A percentile compares a stretch with the other conserved stretches of the same genome.
These are phyloP conservation scores for Malthinus flaveolus DNA, from an alignment of 2,888 invertebrate genomes.

Conservation along the genomic window DNA sequence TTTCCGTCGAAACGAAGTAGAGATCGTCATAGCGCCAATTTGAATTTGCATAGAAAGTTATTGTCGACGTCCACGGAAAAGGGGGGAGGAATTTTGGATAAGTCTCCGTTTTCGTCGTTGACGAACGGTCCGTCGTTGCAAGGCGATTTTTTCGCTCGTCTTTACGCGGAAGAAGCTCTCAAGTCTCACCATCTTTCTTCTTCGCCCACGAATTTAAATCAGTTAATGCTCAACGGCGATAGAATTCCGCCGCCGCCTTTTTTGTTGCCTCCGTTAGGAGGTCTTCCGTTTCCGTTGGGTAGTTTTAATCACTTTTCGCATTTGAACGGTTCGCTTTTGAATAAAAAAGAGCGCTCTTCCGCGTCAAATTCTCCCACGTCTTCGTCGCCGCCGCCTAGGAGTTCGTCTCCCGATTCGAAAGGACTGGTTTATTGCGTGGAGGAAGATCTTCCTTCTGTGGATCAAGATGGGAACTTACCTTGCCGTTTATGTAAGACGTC, in stretches of 20 bases:
- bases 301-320: slow-evolving; percentile 52
- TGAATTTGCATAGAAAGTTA: slow-evolving; percentile 88
- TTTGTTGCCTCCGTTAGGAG: slow-evolving; percentile 62
- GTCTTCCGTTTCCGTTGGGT: slow-evolving; percentile 59
- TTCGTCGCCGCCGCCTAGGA: slow-evolving; percentile 54
- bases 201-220: slow-evolving; percentile 54
- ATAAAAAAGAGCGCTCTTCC: slow-evolving; percentile 54
- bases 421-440: slow-evolving; percentile 64
- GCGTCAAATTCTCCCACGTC: slow-evolving; percentile 60
- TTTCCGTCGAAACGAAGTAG: slow-evolving; percentile 92
- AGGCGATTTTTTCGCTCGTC: slow-evolving; percentile 76
- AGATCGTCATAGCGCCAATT: slow-evolving; percentile 90
- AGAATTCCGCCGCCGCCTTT: slow-evolving; percentile 61
- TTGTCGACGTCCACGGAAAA: slow-evolving; percentile 70
- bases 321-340: slow-evolving; percentile 52
- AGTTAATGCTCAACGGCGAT: slow-evolving; percentile 57
- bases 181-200: slow-evolving; percentile 56
- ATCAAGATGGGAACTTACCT: slow-evolving; percentile 68
- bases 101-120: slow-evolving; percentile 59
- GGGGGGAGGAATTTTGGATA: slow-evolving; percentile 51
- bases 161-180: slow-evolving; percentile 75
- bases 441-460: slow-evolving; percentile 67
- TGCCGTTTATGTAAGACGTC: slow-evolving; percentile 72
- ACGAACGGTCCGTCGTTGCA: slow-evolving; percentile 69
- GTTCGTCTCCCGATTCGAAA: slow-evolving; percentile 39